Percentiles rank a stretch among this genome's conserved stretches.
These are phyloP conservation scores for Prunella strophiata DNA, from an alignment of 2,797 vertebrate genomes.

Conservation along the genomic window DNA sequence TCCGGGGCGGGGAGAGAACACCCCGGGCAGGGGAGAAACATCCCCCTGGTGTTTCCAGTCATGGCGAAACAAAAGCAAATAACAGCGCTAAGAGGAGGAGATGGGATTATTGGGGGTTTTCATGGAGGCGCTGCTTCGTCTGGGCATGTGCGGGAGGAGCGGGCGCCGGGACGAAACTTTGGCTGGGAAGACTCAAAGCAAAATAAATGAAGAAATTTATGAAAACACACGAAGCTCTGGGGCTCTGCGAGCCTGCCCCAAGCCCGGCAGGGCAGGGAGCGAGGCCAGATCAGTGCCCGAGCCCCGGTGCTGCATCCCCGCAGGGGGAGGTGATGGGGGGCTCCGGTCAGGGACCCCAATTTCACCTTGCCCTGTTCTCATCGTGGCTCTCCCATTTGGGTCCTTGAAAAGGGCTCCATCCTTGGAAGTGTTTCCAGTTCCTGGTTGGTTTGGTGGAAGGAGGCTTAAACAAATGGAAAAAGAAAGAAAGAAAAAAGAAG, in stretches of 20 bases:
- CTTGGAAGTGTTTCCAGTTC: not conserved
- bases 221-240: too few relatives aligned
- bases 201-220: not conserved
- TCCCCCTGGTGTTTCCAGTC: not conserved
- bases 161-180: not conserved
- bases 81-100: not conserved
- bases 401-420: not conserved
- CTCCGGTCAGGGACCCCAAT: not conserved
- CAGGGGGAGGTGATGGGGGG: not conserved
- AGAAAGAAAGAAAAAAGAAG: too few relatives aligned
- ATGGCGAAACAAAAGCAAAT: conserved; percentile 40
- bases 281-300: not conserved
- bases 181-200: not conserved
- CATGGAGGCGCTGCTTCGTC: not conserved
- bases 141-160: not conserved
- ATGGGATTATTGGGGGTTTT: not conserved
- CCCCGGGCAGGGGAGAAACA: not conserved
- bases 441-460: not conserved
- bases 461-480: not conserved
- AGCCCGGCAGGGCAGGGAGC: not conserved
- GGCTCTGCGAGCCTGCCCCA: not conserved
- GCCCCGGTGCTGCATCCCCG: not conserved
- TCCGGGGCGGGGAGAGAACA: not conserved
- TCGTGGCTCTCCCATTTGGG: fast-evolving
- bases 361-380: not conserved